Evolutionary conservation across 1,140 invertebrate genomes (phyloP), one percentile per base, ranked within the genome.

Genomic region (Thaumetopoea pityocampa): DNA sequence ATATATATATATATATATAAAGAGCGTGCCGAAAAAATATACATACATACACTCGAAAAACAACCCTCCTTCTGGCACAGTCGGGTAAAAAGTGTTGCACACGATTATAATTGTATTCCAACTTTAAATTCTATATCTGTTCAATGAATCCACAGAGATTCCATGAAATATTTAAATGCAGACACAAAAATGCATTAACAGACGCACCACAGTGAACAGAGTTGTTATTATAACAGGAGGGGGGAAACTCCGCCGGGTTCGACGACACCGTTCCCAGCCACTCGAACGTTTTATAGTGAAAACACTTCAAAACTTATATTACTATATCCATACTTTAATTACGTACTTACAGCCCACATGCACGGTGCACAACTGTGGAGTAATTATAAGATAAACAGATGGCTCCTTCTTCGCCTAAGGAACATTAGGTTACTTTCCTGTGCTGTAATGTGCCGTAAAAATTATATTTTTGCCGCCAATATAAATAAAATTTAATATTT

Each of bases 291-390:
- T 82, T 78, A 82, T 82, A 73, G 71, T 65, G 76, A 82, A 82
- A 82, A 82, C 76, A 82, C 78, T 82, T 79, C 67, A 77, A 80
- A 77, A 72, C 64, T 54, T 67, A 77, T 74, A 74, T 74, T 70
- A 80, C 72, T 77, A 79, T 82, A 77, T 81, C 72, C 70, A 82
- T 79, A 72, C 67, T 74, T 81, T 81, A 82, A 82, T 82, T 79
- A 82, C 72, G 53, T 59, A 71, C 70, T 67, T 61, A 73, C 26
- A 49, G 19, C 41, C 44, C 42, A 44, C 32, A 50, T 28, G 32
- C 6, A 50, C 49, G 37, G 10, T 43, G 27, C 45, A 52, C 45
- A 43, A 40, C 61, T 46, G 20, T 8, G 14, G 35, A 57, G 48
- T 62, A 62, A 65, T 70, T 62, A 70, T 61, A 64, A 67, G 63